phyloP scores from a whole-genome alignment of 92 coral and sea anemone genomes.

The Porites divaricata region DNA sequence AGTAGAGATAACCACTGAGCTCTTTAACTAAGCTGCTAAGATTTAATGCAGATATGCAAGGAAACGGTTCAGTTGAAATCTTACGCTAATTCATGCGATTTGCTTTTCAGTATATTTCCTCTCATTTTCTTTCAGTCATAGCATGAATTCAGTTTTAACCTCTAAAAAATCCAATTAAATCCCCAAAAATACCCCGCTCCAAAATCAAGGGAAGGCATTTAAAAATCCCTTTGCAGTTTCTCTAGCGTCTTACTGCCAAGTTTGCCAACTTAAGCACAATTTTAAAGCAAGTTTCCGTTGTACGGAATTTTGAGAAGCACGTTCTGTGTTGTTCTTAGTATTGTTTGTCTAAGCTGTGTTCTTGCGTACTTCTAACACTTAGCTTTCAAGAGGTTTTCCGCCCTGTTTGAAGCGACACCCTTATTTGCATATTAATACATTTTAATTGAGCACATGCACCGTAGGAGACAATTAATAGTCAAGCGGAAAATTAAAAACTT shows the following conservation, averaged over 20 bases:
- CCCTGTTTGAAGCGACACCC: conserved; percentile 21
- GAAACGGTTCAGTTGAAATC: not conserved
- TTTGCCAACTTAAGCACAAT: not conserved
- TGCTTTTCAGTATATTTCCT: too few relatives aligned
- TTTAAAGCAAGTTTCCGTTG: not conserved
- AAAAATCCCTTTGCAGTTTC: too few relatives aligned
- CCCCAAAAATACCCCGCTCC: too few relatives aligned
- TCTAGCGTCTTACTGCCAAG: not conserved
- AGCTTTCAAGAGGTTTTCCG: not conserved
- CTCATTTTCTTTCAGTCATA: not conserved
- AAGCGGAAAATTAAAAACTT: conserved; percentile 18
- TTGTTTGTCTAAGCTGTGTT: conserved; percentile 19
- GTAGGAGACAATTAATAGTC: not conserved
- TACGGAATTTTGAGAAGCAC: too few relatives aligned
- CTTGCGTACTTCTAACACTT: not conserved
- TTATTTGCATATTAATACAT: conserved; percentile 14
- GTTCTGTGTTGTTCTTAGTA: not conserved
- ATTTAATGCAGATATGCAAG: not conserved
- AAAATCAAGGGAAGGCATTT: too few relatives aligned
- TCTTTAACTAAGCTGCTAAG: not conserved
- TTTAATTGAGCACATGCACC: not conserved
- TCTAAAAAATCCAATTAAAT: too few relatives aligned
- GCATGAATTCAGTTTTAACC: not conserved
- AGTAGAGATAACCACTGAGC: not conserved
- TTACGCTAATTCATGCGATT: not conserved